Percentiles rank a stretch among this genome's conserved stretches.
Evolutionary conservation across 2,797 vertebrate genomes (phyloP).

Genomic region (Odontamblyopus rebecca): DNA sequence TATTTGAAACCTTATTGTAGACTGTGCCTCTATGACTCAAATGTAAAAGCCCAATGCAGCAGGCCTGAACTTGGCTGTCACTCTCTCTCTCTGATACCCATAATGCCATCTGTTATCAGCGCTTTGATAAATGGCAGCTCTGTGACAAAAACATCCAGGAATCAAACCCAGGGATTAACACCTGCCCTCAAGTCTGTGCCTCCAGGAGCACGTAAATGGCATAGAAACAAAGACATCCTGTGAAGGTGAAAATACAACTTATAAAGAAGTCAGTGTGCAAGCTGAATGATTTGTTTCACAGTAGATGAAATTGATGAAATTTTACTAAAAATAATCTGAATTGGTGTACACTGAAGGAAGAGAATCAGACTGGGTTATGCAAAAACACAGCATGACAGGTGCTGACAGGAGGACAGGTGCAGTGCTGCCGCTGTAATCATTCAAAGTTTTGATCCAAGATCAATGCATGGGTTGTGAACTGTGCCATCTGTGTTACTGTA

Average conservation of each 20-base stretch:
- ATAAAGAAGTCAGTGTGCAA: not conserved
- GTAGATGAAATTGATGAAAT: too few species aligned
- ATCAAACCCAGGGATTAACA: slow-evolving; percentile 41
- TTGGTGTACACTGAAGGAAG: too few species aligned
- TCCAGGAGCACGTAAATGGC: slow-evolving; percentile 4
- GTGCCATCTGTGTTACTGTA: too few species aligned
- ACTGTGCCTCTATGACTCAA: not conserved
- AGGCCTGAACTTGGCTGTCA: slow-evolving; percentile 30
- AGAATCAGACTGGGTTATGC: too few species aligned
- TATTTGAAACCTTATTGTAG: not conserved
- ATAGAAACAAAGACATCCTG: not conserved
- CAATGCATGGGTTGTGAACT: too few species aligned
- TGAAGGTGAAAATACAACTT: not conserved
- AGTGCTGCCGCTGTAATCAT: too few species aligned
- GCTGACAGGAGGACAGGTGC: too few species aligned
- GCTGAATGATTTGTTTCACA: too few species aligned
- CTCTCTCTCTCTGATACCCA: slow-evolving; percentile 33
- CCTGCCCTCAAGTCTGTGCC: slow-evolving; percentile 14
- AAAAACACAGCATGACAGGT: too few species aligned
- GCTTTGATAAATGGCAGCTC: slow-evolving; percentile 41
- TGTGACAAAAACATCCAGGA: slow-evolving; percentile 31
- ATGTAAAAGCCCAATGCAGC: slow-evolving; percentile 16
- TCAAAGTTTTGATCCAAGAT: too few species aligned
- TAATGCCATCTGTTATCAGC: slow-evolving; percentile 43
- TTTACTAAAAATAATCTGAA: too few species aligned